Conservation (phyloP, 2,797 vertebrate species). For the Pygocentrus nattereri region DNA sequence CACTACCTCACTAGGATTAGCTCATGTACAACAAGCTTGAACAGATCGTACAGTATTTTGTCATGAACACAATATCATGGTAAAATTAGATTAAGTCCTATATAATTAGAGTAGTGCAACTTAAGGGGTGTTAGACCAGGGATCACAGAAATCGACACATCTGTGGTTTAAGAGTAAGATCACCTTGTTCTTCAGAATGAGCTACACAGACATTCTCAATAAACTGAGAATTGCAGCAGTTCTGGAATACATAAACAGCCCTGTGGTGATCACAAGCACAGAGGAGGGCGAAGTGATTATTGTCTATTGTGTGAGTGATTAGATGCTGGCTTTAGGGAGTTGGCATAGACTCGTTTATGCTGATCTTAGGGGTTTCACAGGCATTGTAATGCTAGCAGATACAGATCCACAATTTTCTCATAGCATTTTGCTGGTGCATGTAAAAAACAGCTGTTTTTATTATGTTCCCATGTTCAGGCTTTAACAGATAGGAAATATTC, state of each 20-base stretch:
- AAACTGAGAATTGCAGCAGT: slow-evolving; percentile 13
- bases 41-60: background rate
- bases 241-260: slow-evolving; percentile 28
- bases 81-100: slow-evolving; percentile 9
- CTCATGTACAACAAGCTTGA: no score
- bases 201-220: background rate
- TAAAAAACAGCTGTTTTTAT: background rate
- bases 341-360: background rate
- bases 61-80: background rate
- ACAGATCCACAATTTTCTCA: background rate
- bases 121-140: background rate
- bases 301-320: background rate
- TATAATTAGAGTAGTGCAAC: background rate
- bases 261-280: slow-evolving; percentile 7
- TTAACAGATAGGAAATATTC: slow-evolving; percentile 1
- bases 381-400: background rate
- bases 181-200: background rate
- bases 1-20: background rate
- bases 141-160: background rate
- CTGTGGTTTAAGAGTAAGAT: slow-evolving; percentile 4
- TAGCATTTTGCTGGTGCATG: background rate
- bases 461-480: background rate
- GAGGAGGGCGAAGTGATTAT: background rate
- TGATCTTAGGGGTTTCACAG: background rate
- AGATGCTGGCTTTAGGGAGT: slow-evolving; percentile 6